A percentile compares a stretch with the other conserved stretches of the same genome.
These are phyloP conservation scores for Volucella bombylans DNA, from an alignment of 2,888 invertebrate genomes.

Conservation along the genomic window DNA sequence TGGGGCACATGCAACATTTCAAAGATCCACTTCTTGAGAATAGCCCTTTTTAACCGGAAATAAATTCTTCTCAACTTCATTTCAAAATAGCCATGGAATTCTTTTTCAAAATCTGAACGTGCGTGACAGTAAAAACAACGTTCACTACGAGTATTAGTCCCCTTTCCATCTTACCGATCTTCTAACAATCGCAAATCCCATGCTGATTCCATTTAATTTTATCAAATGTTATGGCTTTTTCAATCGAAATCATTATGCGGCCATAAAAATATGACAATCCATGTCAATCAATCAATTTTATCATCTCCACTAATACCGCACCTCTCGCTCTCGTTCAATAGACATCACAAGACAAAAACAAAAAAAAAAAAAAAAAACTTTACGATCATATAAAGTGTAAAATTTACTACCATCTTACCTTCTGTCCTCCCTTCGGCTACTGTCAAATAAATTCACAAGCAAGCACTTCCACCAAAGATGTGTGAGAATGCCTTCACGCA, in stretches of 20 bases:
- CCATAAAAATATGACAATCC: slow-evolving; percentile 69
- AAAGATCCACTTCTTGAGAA: background rate
- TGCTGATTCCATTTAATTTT: slow-evolving; percentile 54
- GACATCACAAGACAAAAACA: background rate
- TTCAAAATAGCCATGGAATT: no score
- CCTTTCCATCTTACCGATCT: no score
- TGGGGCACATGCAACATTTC: background rate
- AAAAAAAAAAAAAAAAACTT: slow-evolving; percentile 44
- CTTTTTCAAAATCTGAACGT: no score
- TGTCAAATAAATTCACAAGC: slow-evolving; percentile 71
- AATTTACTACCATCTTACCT: slow-evolving; percentile 64
- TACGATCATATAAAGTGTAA: slow-evolving; percentile 68
- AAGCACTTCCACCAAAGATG: background rate
- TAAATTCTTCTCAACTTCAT: no score
- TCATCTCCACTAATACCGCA: background rate
- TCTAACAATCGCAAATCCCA: background rate
- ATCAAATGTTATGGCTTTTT: slow-evolving; percentile 35
- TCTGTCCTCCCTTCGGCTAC: slow-evolving; percentile 54
- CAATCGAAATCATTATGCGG: slow-evolving; percentile 66
- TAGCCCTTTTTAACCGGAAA: no score
- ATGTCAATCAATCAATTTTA: slow-evolving; percentile 73
- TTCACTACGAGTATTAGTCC: no score
- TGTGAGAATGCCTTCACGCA: slow-evolving; percentile 15
- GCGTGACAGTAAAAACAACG: no score
- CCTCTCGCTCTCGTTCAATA: background rate